A percentile compares a stretch with the other conserved stretches of the same genome.
Evolutionary conservation across 2,888 invertebrate genomes (phyloP).

Genomic region (Emmelina monodactyla): DNA sequence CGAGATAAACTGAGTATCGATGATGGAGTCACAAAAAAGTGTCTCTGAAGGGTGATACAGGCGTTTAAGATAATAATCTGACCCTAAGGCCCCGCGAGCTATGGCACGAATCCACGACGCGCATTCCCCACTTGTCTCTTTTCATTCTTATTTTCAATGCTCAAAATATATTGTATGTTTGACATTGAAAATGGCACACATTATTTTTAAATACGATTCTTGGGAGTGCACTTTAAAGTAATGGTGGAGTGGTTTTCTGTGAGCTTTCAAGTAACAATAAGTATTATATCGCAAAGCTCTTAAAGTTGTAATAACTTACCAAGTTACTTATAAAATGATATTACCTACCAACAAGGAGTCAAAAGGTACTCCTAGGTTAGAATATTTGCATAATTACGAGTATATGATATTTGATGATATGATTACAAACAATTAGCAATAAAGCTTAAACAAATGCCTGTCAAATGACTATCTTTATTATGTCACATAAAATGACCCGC

Average conservation of each 20-base stretch:
- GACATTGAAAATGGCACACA: slow-evolving; percentile 11
- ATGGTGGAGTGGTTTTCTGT: no score
- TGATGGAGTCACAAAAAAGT: slow-evolving; percentile 59
- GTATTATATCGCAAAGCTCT: no score
- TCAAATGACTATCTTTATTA: background rate
- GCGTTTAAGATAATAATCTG: slow-evolving; percentile 64
- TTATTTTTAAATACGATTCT: background rate
- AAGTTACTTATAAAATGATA: no score
- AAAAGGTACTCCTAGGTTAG: no score
- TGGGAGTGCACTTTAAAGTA: no score
- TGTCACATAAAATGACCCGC: no score
- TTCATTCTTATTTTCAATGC: slow-evolving; percentile 30
- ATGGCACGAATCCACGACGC: slow-evolving; percentile 56
- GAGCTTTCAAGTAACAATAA: no score
- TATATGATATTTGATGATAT: no score
- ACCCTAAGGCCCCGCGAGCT: slow-evolving; percentile 47
- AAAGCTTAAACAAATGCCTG: background rate
- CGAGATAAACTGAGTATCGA: slow-evolving; percentile 42
- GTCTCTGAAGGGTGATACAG: slow-evolving; percentile 62
- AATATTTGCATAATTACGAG: no score
- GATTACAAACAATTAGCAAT: no score
- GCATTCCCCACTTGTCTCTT: slow-evolving; percentile 39
- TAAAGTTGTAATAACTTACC: no score
- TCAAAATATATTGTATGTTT: slow-evolving; percentile 20
- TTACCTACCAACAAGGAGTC: no score